phyloP scores from a whole-genome alignment of 2,888 invertebrate species.

The Zaprionus lineosus region DNA sequence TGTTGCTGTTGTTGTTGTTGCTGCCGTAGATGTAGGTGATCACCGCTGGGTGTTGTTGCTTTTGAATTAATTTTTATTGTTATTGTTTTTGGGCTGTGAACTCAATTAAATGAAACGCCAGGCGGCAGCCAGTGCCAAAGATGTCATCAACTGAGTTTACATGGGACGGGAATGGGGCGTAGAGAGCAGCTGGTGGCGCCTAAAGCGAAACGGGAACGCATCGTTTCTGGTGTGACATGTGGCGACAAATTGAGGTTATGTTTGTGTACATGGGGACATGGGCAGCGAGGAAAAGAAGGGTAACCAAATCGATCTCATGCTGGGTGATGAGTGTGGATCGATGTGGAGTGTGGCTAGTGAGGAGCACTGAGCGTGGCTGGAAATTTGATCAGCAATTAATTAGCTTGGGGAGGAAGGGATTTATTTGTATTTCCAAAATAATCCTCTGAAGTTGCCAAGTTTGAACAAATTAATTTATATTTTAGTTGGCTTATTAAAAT shows the following conservation, averaged over 20 bases:
- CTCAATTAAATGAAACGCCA: constrained; percentile 76
- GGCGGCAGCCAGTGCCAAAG: constrained; percentile 61
- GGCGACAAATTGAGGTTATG: constrained; percentile 73
- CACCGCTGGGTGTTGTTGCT: constrained; percentile 55
- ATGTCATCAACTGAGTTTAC: constrained; percentile 62
- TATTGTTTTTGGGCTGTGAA: constrained; percentile 72
- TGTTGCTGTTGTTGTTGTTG: constrained; percentile 45
- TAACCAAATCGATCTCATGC: constrained; percentile 31
- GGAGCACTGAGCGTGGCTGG: constrained; percentile 16
- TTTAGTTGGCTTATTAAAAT: too few species aligned
- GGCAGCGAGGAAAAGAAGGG: neutral
- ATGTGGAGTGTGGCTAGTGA: too few species aligned
- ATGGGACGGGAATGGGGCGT: constrained; percentile 23
- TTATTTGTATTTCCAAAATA: too few species aligned
- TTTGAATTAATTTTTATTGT: constrained; percentile 77
- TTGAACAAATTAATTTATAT: too few species aligned
- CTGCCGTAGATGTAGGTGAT: constrained; percentile 37
- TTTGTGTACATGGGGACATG: constrained; percentile 10
- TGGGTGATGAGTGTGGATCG: constrained; percentile 31
- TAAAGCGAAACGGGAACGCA: constrained; percentile 36
- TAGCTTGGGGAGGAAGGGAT: constrained; percentile 30
- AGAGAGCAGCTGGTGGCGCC: constrained; percentile 62
- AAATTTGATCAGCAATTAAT: constrained; percentile 45
- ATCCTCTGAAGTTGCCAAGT: too few species aligned
- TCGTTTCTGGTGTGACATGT: constrained; percentile 64